Conservation (phyloP, 2,797 vertebrate species). For the Phoxinus dragarum region DNA sequence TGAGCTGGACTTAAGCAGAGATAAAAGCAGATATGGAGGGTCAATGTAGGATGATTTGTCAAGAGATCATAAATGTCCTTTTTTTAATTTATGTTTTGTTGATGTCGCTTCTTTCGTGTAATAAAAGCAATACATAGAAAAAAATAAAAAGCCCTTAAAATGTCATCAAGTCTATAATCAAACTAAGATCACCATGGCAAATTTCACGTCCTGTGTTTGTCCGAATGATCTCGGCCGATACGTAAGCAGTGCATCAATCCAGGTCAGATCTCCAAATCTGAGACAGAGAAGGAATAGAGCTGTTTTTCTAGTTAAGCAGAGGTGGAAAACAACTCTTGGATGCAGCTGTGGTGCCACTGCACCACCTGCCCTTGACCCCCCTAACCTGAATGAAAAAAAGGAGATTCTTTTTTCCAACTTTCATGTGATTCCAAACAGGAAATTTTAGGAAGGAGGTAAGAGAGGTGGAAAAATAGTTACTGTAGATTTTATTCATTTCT, state of each 20-base stretch:
- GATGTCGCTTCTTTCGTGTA: slow-evolving; percentile 26
- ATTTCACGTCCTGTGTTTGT: slow-evolving; percentile 44
- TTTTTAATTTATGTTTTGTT: slow-evolving; percentile 29
- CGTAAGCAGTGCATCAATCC: slow-evolving; percentile 12
- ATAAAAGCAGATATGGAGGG: slow-evolving; percentile 59
- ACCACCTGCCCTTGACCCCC: slow-evolving; percentile 59
- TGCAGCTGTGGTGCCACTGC: slow-evolving; percentile 59
- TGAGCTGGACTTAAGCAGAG: slow-evolving; percentile 55
- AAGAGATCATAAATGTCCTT: slow-evolving; percentile 35
- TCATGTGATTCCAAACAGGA: slow-evolving; percentile 61
- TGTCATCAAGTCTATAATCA: slow-evolving; percentile 39
- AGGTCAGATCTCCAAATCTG: slow-evolving; percentile 29
- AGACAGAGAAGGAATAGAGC: slow-evolving; percentile 27
- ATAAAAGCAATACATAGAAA: background rate
- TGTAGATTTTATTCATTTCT: slow-evolving; percentile 23
- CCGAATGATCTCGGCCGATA: slow-evolving; percentile 2
- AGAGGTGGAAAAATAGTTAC: slow-evolving; percentile 48
- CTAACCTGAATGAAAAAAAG: slow-evolving; percentile 45
- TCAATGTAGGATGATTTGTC: slow-evolving; percentile 38
- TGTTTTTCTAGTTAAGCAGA: slow-evolving; percentile 51
- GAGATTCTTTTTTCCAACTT: slow-evolving; percentile 55
- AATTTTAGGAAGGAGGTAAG: slow-evolving; percentile 56
- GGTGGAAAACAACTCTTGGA: slow-evolving; percentile 55
- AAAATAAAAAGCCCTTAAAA: slow-evolving; percentile 10
- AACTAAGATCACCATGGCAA: slow-evolving; percentile 28